Evolutionary conservation across 2,888 invertebrate genomes (phyloP).

Genomic region (Erebia palarica): DNA sequence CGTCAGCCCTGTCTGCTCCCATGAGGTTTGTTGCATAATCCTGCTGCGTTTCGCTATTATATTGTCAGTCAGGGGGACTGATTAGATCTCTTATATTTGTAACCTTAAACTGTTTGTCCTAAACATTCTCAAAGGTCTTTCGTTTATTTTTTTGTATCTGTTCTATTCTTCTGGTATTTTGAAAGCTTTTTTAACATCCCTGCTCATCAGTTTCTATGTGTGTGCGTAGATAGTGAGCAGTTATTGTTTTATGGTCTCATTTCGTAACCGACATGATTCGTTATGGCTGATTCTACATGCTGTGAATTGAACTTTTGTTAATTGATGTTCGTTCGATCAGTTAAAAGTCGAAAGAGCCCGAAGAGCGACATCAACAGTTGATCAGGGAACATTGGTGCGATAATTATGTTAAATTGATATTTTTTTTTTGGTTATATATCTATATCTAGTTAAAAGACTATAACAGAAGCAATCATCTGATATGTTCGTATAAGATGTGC

Average conservation of each 20-base stretch:
- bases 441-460: neutral
- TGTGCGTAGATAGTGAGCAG: neutral
- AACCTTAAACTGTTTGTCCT: slow-evolving; percentile 19
- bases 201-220: neutral
- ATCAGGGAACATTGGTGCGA: slow-evolving; percentile 56
- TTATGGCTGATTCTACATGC: slow-evolving; percentile 51
- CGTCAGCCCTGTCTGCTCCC: slow-evolving; percentile 55
- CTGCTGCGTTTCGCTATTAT: slow-evolving; percentile 47
- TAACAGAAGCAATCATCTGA: neutral
- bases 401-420: slow-evolving; percentile 9
- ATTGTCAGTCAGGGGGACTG: slow-evolving; percentile 49
- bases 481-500: neutral
- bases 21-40: slow-evolving; percentile 55
- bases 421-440: neutral
- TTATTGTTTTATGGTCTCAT: slow-evolving; percentile 44
- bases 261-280: slow-evolving; percentile 59
- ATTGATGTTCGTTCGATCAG: slow-evolving; percentile 60
- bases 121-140: slow-evolving; percentile 1
- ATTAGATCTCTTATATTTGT: slow-evolving; percentile 45
- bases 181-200: neutral
- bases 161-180: neutral
- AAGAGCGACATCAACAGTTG: slow-evolving; percentile 60
- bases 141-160: neutral
- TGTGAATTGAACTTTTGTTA: slow-evolving; percentile 57
- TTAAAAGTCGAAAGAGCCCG: slow-evolving; percentile 32